Conservation (phyloP, 2,797 vertebrate genomes). For the Rachycentron canadum region DNA sequence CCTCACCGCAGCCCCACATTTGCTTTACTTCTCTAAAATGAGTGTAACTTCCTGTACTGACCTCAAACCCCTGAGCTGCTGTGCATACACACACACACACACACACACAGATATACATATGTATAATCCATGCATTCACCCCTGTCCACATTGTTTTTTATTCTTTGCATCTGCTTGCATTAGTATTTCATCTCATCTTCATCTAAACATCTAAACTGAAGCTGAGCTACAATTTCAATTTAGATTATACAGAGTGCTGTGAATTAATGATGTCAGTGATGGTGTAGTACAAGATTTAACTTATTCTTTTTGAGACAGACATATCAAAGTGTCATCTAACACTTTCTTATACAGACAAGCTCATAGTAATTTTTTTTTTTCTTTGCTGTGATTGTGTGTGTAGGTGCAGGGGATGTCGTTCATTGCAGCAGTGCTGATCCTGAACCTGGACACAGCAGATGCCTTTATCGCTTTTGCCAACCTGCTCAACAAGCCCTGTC, state of each 20-base stretch:
- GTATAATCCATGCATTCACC: conserved; percentile 2
- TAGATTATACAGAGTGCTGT: not conserved
- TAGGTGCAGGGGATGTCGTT: conserved; percentile 98
- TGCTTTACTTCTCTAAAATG: conserved; percentile 41
- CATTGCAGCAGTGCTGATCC: conserved; percentile 92
- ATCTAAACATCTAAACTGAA: not conserved
- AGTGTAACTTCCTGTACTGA: conserved; percentile 75
- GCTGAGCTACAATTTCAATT: not conserved
- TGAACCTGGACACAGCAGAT: conserved; percentile 94
- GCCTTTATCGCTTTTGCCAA: conserved; percentile 97
- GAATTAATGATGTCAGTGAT: too few species aligned
- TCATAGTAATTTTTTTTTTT: not conserved
- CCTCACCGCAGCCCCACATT: conserved; percentile 29
- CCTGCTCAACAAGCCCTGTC: conserved; percentile 95
- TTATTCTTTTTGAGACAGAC: not conserved
- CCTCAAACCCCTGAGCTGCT: conserved; percentile 46
- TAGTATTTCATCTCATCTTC: conserved; percentile 8
- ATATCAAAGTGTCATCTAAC: not conserved
- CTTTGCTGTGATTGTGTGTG: conserved; percentile 18
- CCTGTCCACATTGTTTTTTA: not conserved
- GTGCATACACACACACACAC: not conserved
- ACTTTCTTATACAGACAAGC: too few species aligned
- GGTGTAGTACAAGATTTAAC: not conserved
- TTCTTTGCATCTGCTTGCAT: not conserved
- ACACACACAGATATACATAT: too few species aligned